Evolutionary conservation across 1,140 invertebrate genomes (phyloP), one percentile per base, ranked within the genome.

Genomic region (Caligus rogercresseyi): DNA sequence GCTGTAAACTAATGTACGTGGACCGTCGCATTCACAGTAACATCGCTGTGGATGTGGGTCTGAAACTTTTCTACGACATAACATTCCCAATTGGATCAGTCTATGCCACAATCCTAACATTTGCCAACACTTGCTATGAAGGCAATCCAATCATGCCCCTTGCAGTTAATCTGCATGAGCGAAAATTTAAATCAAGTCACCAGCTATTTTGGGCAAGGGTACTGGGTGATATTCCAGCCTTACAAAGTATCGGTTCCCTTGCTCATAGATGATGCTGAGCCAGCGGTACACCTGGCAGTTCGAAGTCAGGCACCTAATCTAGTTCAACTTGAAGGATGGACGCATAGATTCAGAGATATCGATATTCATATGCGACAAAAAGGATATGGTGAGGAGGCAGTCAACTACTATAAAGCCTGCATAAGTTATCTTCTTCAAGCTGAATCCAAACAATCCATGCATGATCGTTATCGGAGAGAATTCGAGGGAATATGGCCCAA

Each of bases 101-200:
- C 3, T 55, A 63, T 21, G 23, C 52, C 14, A 63, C 61, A 1
- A 25, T 63, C 2, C 24, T 63, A 20, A 63, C 61, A 1, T 63
- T 58, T 23, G 52, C 52, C 11, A 63, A 63, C 52, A 18, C 16
- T 16, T 54, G 16, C 25, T 63, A 63, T 51, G 51, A 58, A 14
- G 61, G 61, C 1, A n/a, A 56, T 21, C 61, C 61, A n/a, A 25
- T 63, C 18, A 63, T 63, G 61, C 61, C 61, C 13, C 25, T 63
- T 15, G 61, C 61, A 11, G 53, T 63, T 23, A 63, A 63, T 26
- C 56, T 63, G 23, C 61, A 63, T 53, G 61, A 63, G 25, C 18
- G 52, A 23, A 55, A 55, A 54, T 63, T 63, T 26, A 63, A 63
- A 25, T 63, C 61, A n/a, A 63, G 61, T 25, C 61, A 63, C 23